These are phyloP conservation scores for Antheraea assamensis DNA, from an alignment of 2,888 invertebrate genomes.

Conservation along the genomic window DNA sequence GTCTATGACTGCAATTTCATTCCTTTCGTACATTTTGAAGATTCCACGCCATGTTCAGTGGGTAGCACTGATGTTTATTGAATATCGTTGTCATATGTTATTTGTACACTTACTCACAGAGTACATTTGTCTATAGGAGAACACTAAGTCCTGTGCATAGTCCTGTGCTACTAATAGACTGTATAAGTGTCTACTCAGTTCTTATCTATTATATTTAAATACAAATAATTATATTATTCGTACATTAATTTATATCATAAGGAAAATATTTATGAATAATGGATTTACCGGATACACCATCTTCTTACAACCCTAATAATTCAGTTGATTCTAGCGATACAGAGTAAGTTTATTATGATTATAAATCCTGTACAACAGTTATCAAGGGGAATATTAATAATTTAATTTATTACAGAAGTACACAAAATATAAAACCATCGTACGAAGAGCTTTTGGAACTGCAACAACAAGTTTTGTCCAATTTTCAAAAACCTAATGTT, in stretches of 20 bases:
- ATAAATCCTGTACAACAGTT: not conserved
- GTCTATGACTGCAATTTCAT: no score
- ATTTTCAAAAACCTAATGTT: constrained; percentile 71
- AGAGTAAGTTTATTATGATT: constrained; percentile 34
- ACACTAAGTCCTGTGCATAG: no score
- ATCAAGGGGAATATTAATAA: not conserved
- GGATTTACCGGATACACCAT: constrained; percentile 51
- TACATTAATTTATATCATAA: not conserved
- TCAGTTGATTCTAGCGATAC: constrained; percentile 38
- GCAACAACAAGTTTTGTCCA: constrained; percentile 65
- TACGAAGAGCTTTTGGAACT: constrained; percentile 30
- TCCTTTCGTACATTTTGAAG: no score
- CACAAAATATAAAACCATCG: constrained; percentile 4
- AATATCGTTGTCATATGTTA: no score
- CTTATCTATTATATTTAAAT: no score
- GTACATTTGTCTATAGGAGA: no score
- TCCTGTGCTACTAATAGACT: no score
- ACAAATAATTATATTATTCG: not conserved
- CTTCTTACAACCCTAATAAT: constrained; percentile 40
- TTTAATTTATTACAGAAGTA: constrained; percentile 34
- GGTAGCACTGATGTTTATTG: no score
- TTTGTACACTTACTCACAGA: no score
- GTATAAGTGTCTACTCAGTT: no score
- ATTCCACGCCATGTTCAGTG: no score
- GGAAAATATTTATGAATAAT: constrained; percentile 29